These are phyloP conservation scores for Siniperca scherzeri DNA, from an alignment of 2,797 vertebrate species.

Conservation along the genomic window DNA sequence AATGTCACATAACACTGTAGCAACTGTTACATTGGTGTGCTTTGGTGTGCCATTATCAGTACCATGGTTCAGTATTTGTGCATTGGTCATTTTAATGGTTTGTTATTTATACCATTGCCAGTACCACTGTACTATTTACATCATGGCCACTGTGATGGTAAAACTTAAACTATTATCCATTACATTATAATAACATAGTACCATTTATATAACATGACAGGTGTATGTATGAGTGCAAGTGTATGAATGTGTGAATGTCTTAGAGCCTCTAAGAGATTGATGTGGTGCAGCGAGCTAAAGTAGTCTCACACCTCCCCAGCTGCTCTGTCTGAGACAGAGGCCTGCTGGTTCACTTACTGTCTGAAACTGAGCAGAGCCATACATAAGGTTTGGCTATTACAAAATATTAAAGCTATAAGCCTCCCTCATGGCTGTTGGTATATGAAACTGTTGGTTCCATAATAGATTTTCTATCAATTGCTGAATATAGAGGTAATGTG, in stretches of 20 bases:
- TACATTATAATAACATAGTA: conserved; percentile 39
- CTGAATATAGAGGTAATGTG: conserved; percentile 20
- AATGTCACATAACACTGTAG: neutral
- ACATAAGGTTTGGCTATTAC: conserved; percentile 15
- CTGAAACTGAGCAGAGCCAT: conserved; percentile 44
- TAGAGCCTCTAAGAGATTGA: conserved; percentile 68
- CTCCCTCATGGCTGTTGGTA: conserved; percentile 19
- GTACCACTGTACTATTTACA: neutral
- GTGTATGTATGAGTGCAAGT: conserved; percentile 38
- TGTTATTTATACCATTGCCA: neutral
- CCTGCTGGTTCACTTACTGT: conserved; percentile 59
- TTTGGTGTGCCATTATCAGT: neutral
- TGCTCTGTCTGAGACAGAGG: conserved; percentile 70
- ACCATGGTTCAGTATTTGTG: neutral
- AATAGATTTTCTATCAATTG: conserved; percentile 21
- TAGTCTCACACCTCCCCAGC: conserved; percentile 83
- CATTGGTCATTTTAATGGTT: neutral
- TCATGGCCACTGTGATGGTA: neutral
- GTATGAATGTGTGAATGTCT: conserved; percentile 53
- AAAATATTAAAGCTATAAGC: conserved; percentile 40
- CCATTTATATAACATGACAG: conserved; percentile 44
- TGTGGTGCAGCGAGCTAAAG: conserved; percentile 82
- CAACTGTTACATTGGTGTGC: neutral
- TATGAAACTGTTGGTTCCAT: conserved; percentile 16
- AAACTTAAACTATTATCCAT: conserved; percentile 44